phyloP scores from a whole-genome alignment of 2,113 vertebrate genomes.

The Microcebus ravelobensis region DNA sequence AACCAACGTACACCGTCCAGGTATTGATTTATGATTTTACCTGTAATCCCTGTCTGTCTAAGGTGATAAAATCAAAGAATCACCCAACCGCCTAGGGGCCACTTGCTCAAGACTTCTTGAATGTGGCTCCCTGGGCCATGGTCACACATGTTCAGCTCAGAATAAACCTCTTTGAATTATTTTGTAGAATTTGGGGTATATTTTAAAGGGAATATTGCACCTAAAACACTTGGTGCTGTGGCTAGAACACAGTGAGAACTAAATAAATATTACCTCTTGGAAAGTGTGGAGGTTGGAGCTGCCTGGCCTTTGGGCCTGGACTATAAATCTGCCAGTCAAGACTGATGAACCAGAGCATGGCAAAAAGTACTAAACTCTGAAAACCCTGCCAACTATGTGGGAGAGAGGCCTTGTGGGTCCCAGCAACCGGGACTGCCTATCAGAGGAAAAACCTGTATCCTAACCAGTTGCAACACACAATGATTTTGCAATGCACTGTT shows the following conservation, averaged over 20 bases:
- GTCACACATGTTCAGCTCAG: too few relatives aligned
- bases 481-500: not conserved
- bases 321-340: not conserved
- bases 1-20: too few relatives aligned
- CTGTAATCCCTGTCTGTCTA: too few relatives aligned
- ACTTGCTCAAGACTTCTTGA: too few relatives aligned
- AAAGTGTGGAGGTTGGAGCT: not conserved
- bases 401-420: rapidly evolving
- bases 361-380: not conserved
- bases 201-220: not conserved
- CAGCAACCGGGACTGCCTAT: not conserved
- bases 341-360: not conserved
- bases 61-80: too few relatives aligned
- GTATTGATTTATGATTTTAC: too few relatives aligned
- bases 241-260: not conserved
- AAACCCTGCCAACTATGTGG: not conserved
- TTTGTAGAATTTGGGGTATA: too few relatives aligned
- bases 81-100: too few relatives aligned
- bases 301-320: not conserved
- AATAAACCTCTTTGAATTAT: too few relatives aligned
- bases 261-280: not conserved
- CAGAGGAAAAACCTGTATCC: not conserved
- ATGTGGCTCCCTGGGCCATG: too few relatives aligned
- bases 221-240: not conserved
- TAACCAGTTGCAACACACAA: not conserved